Evolutionary conservation across 1,140 invertebrate species (phyloP), one percentile per base, ranked within the genome.

Genomic region (Drosophila sucinea): DNA sequence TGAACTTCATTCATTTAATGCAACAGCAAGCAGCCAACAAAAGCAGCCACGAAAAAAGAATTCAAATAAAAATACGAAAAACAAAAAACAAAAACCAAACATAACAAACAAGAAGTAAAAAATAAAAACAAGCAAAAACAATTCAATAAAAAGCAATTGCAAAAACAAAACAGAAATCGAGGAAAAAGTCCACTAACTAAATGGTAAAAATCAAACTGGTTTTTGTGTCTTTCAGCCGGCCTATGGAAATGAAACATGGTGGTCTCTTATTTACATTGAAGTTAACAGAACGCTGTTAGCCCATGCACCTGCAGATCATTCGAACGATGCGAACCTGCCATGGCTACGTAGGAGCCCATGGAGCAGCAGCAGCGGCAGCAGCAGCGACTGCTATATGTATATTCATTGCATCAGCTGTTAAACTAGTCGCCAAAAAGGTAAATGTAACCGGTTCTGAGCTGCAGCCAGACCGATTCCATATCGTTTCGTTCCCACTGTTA

Each of bases 1-100:
- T 77, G 79, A 85, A 85, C 81, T 86, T 86, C 82, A 86, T 86
- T 86, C 82, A 86, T 86, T 78, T 77, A 83, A 71, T 78, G 83
- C 83, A 55, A 75, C 62, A 76, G 73, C 67, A 68, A 69, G 75
- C 64, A 77, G 67, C 55, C 54, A 40, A 60, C 61, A 23, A 70
- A 56, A 56, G 56, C 44, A 60, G 73, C 64, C 57, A 33, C 51
- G 47, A 70, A 51, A 51, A 51, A 51, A 51, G 44, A 51, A 51
- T 51, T 51, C 66, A 67, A 60, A 79, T 67, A 67, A 64, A 79
- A 79, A 66, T 86, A 44, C 47, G 73, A 60, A 44, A 41, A 66
- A 33, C 11, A 25, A 33, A 41, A 65, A 65, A 65, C 29, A 38
- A 3, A 38, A 8, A 38, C 10, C 8, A 38, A 38, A 8, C 30